phyloP scores from a whole-genome alignment of 2,888 invertebrate species.

The Mesoligia furuncula region DNA sequence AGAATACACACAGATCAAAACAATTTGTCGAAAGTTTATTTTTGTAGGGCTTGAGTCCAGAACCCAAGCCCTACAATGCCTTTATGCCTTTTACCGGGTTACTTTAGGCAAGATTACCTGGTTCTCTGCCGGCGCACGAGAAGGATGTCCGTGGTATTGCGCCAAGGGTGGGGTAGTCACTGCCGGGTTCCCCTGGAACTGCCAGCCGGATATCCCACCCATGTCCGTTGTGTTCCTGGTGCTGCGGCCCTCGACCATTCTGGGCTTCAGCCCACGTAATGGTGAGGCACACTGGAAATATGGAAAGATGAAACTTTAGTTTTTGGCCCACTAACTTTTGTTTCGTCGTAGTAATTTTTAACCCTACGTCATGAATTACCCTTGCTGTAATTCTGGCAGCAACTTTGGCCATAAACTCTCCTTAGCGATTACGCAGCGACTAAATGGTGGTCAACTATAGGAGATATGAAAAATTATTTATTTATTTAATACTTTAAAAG shows the following conservation, averaged over 20 bases:
- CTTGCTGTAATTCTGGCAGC: too few species aligned
- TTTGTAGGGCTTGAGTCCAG: background rate
- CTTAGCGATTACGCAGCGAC: too few species aligned
- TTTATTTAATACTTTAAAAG: too few species aligned
- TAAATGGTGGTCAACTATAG: background rate
- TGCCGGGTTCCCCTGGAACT: constrained; percentile 92
- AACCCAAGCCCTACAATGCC: too few species aligned
- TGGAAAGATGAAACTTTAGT: background rate
- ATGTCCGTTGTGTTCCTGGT: constrained; percentile 80
- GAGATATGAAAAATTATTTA: background rate
- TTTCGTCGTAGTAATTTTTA: background rate
- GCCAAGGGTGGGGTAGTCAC: constrained; percentile 91
- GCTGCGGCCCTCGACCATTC: constrained; percentile 75
- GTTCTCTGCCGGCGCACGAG: constrained; percentile 90
- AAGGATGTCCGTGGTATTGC: constrained; percentile 91
- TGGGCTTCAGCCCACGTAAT: constrained; percentile 74
- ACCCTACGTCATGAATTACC: too few species aligned
- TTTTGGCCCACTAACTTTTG: too few species aligned
- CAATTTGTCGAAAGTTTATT: background rate
- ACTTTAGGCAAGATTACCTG: constrained; percentile 82
- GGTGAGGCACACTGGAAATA: constrained; percentile 72
- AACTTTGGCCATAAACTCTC: too few species aligned
- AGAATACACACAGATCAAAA: background rate
- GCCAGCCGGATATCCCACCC: constrained; percentile 91
- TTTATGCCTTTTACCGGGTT: background rate